phyloP scores from a whole-genome alignment of 2,113 vertebrate genomes.

The Ovis aries region ARS-UI_Ramb_v3.0 NC_056065.1:12588001-12588500 shows the following conservation, averaged over 20 bases:
- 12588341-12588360: neutral
- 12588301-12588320: neutral
- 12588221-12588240: neutral
- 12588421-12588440: too few relatives aligned
- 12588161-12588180: neutral
- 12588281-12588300: neutral
- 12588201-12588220: neutral
- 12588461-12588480: too few relatives aligned
- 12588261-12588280: neutral
- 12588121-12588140: neutral
- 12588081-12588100: neutral
- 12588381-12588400: neutral
- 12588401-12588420: fast-evolving
- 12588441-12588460: too few relatives aligned
- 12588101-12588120: neutral
- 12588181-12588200: neutral
- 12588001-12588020: neutral
- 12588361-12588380: neutral
- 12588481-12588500: fast-evolving
- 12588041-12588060: neutral
- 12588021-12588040: neutral
- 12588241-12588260: neutral
- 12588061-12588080: neutral
- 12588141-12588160: neutral
- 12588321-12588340: neutral